Evolutionary conservation across 2,888 invertebrate genomes (phyloP), one percentile per base, ranked within the genome.

Genomic region (Pseudococcus viburni): DNA sequence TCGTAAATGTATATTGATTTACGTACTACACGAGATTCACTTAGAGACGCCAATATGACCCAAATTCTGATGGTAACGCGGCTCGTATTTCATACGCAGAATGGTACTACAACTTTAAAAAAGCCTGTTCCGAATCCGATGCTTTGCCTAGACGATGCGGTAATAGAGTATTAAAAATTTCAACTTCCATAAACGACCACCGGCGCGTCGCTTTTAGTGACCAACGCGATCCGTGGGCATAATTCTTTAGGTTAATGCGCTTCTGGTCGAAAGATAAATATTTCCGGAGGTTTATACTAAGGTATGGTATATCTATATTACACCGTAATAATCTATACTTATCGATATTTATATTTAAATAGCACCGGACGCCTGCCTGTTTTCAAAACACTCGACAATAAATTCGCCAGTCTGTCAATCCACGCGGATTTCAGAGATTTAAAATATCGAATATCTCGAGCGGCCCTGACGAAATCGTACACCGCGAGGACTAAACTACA

Each of bases 401-500:
- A 73, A 73, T 73, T 73, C 68, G 68, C 68, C 68, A 73, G 26
- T 73, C 68, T 73, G 68, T 73, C 68, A 73, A 73, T 73, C 68
- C 15, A 15, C 15, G 33, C 6, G n/a, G 68, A 33, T 33, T 73
- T 73, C 26, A 33, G 12, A 73, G 68, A 73, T 73, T 73, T 73
- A 73, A 33, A 73, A 73, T 73, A 73, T 73, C 68, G 68, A 73
- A 73, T 73, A 73, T 73, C 68, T 19, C 59, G 46, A 46, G 12
- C 9, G 33, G 33, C 11, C 26, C 26, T 73, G 68, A 73, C 68
- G 1, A 73, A 73, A 26, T 19, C 17, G 17, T 73, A 64, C 22
- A 68, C 68, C 68, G 68, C 68, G 6, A 73, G 68, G 68, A 12
- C 12, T 6, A 0, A 59, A 59, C n/a, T 33, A 73, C 68, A 73